phyloP scores from a whole-genome alignment of 2,888 invertebrate species.

The Drosophila formosana region DNA sequence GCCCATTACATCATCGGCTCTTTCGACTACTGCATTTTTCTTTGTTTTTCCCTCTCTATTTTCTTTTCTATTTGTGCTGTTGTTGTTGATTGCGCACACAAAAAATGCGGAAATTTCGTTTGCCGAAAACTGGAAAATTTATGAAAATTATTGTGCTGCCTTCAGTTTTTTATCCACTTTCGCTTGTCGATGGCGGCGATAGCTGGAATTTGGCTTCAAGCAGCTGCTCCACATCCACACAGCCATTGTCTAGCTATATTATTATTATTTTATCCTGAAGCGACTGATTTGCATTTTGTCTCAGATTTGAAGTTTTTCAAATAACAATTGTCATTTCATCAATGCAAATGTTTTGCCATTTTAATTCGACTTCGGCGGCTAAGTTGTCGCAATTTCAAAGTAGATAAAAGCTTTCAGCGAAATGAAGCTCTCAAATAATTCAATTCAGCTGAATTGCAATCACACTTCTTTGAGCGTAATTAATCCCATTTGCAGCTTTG shows the following conservation, averaged over 20 bases:
- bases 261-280: constrained; percentile 26
- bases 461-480: background rate
- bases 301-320: constrained; percentile 33
- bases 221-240: constrained; percentile 44
- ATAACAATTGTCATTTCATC: constrained; percentile 70
- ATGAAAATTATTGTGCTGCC: constrained; percentile 69
- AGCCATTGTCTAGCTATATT: constrained; percentile 28
- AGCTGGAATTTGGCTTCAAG: constrained; percentile 33
- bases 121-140: constrained; percentile 62
- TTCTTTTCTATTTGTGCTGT: constrained; percentile 7
- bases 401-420: constrained; percentile 9
- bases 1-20: constrained; percentile 68
- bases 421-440: constrained; percentile 1
- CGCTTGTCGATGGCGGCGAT: constrained; percentile 45
- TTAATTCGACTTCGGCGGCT: constrained; percentile 38
- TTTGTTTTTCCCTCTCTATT: constrained; percentile 18
- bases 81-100: constrained; percentile 34
- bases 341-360: constrained; percentile 64
- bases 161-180: constrained; percentile 53
- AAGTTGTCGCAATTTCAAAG: constrained; percentile 28
- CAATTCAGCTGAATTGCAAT: background rate
- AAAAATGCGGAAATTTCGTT: constrained; percentile 68
- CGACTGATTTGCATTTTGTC: constrained; percentile 52
- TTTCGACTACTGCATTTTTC: constrained; percentile 46
- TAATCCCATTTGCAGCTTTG: background rate